Percentiles rank a stretch among this genome's conserved stretches.
Evolutionary conservation across 1,140 invertebrate genomes (phyloP).

Genomic region (Euwallacea similis): DNA sequence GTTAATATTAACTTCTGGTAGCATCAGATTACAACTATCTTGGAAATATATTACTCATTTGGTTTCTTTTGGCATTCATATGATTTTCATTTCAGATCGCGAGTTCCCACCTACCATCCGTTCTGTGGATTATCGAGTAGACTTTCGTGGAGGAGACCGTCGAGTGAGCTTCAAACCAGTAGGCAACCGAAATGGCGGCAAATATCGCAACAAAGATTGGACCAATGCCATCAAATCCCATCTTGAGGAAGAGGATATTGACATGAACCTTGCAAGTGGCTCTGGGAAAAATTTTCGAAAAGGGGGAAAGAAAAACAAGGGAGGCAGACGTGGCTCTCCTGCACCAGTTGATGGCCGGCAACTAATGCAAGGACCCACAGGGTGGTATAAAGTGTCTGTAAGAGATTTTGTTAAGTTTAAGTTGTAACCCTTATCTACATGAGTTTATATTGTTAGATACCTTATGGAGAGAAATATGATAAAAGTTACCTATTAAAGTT

Average conservation of each 20-base stretch:
- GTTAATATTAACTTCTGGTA: too few species aligned
- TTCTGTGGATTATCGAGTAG: not conserved
- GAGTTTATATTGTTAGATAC: slow-evolving; percentile 58
- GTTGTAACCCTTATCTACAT: slow-evolving; percentile 9
- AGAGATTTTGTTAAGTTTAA: slow-evolving; percentile 40
- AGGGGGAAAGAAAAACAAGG: slow-evolving; percentile 47
- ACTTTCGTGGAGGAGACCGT: slow-evolving; percentile 30
- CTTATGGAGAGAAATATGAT: slow-evolving; percentile 72
- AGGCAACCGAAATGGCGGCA: slow-evolving; percentile 50
- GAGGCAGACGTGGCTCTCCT: slow-evolving; percentile 54
- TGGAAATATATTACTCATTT: too few species aligned
- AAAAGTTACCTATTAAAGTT: slow-evolving; percentile 67
- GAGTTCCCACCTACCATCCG: not conserved
- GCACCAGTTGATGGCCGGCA: slow-evolving; percentile 48
- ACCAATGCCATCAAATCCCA: slow-evolving; percentile 53
- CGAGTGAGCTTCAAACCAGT: slow-evolving; percentile 60
- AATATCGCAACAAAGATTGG: slow-evolving; percentile 55
- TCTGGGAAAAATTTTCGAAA: slow-evolving; percentile 47
- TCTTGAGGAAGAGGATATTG: slow-evolving; percentile 61
- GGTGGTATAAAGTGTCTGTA: slow-evolving; percentile 66
- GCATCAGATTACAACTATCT: too few species aligned
- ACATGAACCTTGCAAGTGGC: slow-evolving; percentile 56
- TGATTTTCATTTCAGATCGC: not conserved
- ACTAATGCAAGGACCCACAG: slow-evolving; percentile 56
- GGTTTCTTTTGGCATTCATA: too few species aligned